A percentile compares a stretch with the other conserved stretches of the same genome.
Conservation (phyloP, 2,888 invertebrate genomes). For the Morpho helenor region DNA sequence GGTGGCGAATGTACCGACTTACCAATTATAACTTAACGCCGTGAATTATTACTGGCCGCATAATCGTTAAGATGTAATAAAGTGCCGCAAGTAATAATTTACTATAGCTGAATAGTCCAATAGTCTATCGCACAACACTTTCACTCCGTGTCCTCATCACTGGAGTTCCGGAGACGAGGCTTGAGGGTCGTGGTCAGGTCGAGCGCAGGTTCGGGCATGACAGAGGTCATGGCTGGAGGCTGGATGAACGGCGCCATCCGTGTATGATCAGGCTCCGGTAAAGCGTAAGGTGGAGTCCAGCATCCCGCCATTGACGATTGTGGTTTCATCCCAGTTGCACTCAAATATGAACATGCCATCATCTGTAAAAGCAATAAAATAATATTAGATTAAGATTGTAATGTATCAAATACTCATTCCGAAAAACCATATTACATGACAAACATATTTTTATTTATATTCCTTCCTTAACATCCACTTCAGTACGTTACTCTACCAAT, state of each 20-base stretch:
- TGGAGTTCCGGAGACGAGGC: constrained; percentile 40
- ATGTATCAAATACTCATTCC: no score
- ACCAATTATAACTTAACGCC: constrained; percentile 54
- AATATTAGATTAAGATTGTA: background rate
- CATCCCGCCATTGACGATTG: constrained; percentile 52
- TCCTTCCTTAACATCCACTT: no score
- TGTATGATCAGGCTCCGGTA: constrained; percentile 32
- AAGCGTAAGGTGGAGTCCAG: constrained; percentile 57
- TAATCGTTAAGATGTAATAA: constrained; percentile 28
- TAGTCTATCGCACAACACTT: constrained; percentile 67
- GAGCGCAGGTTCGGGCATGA: constrained; percentile 50
- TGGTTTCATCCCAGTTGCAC: constrained; percentile 53
- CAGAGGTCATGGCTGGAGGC: constrained; percentile 25
- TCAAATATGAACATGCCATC: constrained; percentile 76
- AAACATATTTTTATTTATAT: no score
- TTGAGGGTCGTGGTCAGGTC: constrained; percentile 53
- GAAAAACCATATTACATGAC: no score
- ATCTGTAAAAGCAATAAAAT: constrained; percentile 46
- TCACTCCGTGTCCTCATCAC: constrained; percentile 57
- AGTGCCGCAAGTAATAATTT: constrained; percentile 49
- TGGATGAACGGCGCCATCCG: constrained; percentile 33
- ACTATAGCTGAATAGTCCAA: constrained; percentile 39
- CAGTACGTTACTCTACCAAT: no score
- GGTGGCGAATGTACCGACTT: constrained; percentile 28
- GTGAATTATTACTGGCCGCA: constrained; percentile 49